Conservation (phyloP, 2,113 vertebrate species). For the Zapornia atra region DNA sequence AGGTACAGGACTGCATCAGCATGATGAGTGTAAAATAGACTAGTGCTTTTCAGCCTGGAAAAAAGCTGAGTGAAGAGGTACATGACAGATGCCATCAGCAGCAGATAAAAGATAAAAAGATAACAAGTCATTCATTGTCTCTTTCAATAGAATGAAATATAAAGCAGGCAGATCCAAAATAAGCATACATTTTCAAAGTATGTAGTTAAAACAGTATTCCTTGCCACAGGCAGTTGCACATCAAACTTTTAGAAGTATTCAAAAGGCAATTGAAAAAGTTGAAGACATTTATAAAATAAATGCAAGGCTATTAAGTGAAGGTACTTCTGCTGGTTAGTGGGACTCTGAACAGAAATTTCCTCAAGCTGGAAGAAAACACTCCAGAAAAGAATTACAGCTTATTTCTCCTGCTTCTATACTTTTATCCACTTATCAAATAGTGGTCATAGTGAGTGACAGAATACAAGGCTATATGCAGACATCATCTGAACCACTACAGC, state of each 20-base stretch:
- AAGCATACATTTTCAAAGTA: neutral
- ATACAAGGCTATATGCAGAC: neutral
- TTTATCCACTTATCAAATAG: neutral
- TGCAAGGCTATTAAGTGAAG: neutral
- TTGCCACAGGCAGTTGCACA: neutral
- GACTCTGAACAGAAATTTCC: neutral
- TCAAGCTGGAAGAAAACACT: neutral
- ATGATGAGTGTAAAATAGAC: neutral
- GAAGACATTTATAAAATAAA: neutral
- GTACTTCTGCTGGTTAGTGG: neutral
- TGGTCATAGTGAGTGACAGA: neutral
- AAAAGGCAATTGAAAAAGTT: neutral
- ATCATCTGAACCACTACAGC: neutral
- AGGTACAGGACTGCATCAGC: neutral
- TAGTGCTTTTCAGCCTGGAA: neutral
- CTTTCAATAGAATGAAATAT: neutral
- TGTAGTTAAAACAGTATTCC: neutral
- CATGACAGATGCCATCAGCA: neutral
- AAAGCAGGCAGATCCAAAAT: neutral
- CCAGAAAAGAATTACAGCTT: neutral
- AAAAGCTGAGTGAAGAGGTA: neutral
- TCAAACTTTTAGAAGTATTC: neutral
- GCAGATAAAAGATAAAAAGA: conserved; percentile 20
- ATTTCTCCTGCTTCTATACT: neutral
- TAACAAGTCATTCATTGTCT: neutral